Evolutionary conservation across 2,888 invertebrate genomes (phyloP), one percentile per base, ranked within the genome.

Genomic region (Quadroppia sp.): DNA sequence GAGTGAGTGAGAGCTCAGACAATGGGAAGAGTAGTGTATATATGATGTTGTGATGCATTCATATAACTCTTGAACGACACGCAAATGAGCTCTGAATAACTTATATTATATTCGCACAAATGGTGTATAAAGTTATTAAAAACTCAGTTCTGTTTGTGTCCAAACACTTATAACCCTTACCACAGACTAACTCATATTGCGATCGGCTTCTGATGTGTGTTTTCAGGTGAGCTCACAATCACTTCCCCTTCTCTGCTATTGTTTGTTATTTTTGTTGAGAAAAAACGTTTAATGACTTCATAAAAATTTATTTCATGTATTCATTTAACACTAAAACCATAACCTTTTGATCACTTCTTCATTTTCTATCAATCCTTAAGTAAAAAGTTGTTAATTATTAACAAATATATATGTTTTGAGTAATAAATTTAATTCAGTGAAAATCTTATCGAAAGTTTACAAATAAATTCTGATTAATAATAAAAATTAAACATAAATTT

Each of bases 51-150:
- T 9, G 53, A 40, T 64, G 40, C 40, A 64, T 64, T 64, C 36
- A 64, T 61, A 7, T 36, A 64, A 67, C 42, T 67, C 42, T 67
- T 67, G 42, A 67, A 67, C 23, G 42, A 23, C 67, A 42, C 42
- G 40, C 67, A 67, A 67, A 67, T 67, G 67, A 67, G 42, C n/a
- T n/a, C n/a, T 40, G 2, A 15, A 40, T 67, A 42, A 20, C 11
- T 61, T 3, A 56, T 28, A 17, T 61, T 61, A 53, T 23, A 53
- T 6, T 20, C 4, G 6, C n/a, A 40, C 42, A 67, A 67, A 67
- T 42, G 1, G 67, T 67, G 40, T 67, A 67, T 67, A 67, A 67
- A 25, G 13, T 15, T 20, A 59, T 9, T 15, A 9, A 45, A 9
- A 45, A 15, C 45, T 9, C 2, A 45, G 2, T 17, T 45, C 45